Evolutionary conservation across 1,140 invertebrate species (phyloP).

Genomic region (Drosophila nigromelanica): DNA sequence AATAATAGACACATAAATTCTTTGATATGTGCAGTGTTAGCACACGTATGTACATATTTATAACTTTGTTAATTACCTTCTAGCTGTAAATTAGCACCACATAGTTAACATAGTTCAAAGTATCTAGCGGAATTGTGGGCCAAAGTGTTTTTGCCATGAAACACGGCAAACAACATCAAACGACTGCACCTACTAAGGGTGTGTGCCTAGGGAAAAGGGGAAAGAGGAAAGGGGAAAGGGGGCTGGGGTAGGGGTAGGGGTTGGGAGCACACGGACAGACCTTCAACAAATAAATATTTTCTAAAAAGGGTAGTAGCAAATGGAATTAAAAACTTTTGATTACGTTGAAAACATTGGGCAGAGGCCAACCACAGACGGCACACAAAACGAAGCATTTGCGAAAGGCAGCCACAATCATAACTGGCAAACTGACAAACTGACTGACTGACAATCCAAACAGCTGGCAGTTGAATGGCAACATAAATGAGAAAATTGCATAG

Average conservation of each 20-base stretch:
- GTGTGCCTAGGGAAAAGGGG: no score
- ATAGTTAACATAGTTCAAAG: conserved; percentile 1
- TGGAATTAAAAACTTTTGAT: conserved; percentile 71
- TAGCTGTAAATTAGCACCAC: conserved; percentile 6
- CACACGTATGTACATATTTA: no score
- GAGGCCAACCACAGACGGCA: conserved; percentile 31
- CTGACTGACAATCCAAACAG: conserved; percentile 5
- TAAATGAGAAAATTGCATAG: conserved; percentile 42
- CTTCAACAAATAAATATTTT: conserved; percentile 25
- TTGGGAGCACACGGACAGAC: neutral
- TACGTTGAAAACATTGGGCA: conserved; percentile 44
- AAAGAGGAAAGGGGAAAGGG: no score
- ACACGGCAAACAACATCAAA: conserved; percentile 36
- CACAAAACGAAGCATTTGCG: conserved; percentile 42
- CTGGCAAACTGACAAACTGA: conserved; percentile 30
- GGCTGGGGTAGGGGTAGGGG: neutral
- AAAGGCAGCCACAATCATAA: conserved; percentile 50
- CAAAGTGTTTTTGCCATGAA: conserved; percentile 31
- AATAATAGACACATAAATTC: neutral
- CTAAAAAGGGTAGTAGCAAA: conserved; percentile 39
- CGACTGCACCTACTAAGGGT: neutral
- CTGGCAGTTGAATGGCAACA: conserved; percentile 33
- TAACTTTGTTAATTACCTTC: no score
- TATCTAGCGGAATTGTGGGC: conserved; percentile 12
- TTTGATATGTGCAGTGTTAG: neutral